These are phyloP conservation scores for Apeltes quadracus DNA, from an alignment of 2,113 vertebrate genomes.

Conservation along the genomic window DNA sequence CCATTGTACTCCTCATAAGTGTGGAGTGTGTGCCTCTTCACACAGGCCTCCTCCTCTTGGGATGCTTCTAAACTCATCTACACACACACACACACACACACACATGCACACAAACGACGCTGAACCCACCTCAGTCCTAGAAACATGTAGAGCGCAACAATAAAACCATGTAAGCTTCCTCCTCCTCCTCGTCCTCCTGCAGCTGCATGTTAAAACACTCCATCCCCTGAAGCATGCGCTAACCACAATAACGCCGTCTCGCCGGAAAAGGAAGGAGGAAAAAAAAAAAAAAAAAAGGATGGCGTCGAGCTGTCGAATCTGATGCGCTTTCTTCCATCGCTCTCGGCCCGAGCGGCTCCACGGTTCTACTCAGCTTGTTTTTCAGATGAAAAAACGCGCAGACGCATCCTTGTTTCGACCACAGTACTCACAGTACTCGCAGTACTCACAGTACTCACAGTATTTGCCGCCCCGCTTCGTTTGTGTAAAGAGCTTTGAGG, in stretches of 20 bases:
- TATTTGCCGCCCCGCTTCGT: slow-evolving; percentile 36
- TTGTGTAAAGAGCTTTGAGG: slow-evolving; percentile 68
- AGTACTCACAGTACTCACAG: too few relatives aligned
- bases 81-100: slow-evolving; percentile 39
- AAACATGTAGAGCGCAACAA: slow-evolving; percentile 49
- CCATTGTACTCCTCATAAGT: slow-evolving; percentile 74
- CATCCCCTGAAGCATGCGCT: slow-evolving; percentile 73
- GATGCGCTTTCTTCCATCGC: slow-evolving; percentile 56
- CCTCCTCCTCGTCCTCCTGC: slow-evolving; percentile 25
- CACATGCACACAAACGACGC: slow-evolving; percentile 34
- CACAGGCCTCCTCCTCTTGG: slow-evolving; percentile 51
- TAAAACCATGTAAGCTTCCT: slow-evolving; percentile 45
- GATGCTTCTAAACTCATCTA: slow-evolving; percentile 63
- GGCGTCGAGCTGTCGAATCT: slow-evolving; percentile 66
- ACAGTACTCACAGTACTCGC: too few relatives aligned
- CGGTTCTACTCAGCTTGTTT: slow-evolving; percentile 9
- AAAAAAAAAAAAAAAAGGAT: slow-evolving; percentile 21
- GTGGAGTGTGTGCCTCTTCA: slow-evolving; percentile 39
- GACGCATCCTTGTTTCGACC: slow-evolving; percentile 41
- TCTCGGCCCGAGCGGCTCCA: slow-evolving; percentile 56
- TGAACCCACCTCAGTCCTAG: slow-evolving; percentile 43
- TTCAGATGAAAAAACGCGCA: slow-evolving; percentile 41
- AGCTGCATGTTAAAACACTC: slow-evolving; percentile 76
- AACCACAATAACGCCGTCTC: slow-evolving; percentile 66
- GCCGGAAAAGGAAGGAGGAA: slow-evolving; percentile 38